Evolutionary conservation across 2,113 vertebrate genomes (phyloP).

Genomic region (Cyanoliseus patagonus): DNA sequence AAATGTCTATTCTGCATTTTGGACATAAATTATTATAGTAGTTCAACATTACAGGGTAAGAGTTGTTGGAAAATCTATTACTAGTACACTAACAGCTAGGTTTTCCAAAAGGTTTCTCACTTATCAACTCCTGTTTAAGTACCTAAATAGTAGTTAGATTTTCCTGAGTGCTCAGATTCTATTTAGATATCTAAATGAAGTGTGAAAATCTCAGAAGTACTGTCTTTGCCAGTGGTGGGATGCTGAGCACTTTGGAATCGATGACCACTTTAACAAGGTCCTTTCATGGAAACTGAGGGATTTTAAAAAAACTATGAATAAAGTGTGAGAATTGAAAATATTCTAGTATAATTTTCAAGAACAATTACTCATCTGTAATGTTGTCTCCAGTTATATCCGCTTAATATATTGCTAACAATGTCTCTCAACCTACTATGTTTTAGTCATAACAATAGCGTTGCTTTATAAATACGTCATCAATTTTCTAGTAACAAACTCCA

Average conservation of each 20-base stretch:
- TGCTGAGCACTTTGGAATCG: not conserved
- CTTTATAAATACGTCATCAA: not conserved
- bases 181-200: not conserved
- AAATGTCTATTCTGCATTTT: not conserved
- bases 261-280: not conserved
- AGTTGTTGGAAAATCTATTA: not conserved
- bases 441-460: not conserved
- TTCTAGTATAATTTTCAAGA: not conserved
- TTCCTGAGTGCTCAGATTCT: not conserved
- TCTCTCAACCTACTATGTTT: not conserved
- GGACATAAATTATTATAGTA: not conserved
- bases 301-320: not conserved
- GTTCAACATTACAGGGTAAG: not conserved
- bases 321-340: not conserved
- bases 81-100: not conserved
- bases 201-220: not conserved
- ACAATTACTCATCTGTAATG: not conserved
- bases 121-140: not conserved
- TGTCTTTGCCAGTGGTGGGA: not conserved
- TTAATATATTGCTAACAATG: not conserved
- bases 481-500: not conserved
- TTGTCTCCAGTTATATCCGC: not conserved
- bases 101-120: not conserved
- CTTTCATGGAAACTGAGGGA: not conserved
- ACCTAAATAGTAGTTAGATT: not conserved